Base-by-base conservation (phyloP, 1,140 invertebrate species). In the Lasaia peninsularis region DNA sequence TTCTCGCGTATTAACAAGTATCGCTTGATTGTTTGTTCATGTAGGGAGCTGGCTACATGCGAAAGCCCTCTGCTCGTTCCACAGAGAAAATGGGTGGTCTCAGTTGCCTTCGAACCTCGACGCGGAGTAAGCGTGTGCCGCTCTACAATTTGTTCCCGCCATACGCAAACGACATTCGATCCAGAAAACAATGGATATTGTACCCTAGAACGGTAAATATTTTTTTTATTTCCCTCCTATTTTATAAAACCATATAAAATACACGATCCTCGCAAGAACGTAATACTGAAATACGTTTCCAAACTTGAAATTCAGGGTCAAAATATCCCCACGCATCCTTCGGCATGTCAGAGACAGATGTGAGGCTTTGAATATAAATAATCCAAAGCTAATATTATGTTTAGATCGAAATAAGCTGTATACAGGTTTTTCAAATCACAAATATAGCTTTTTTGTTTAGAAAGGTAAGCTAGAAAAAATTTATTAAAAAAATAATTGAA, bases 151-250 rank as follows among this genome's bases (percentile, higher is more conserved):
- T 24, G 18, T 78, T 76, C 71, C 73, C 66, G 71, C 73, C 65
- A 53, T 67, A 62, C 70, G 64, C 55, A 64, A 62, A 63, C 40
- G 14, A 58, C 35, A 8, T 52, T 24, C 51, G 37, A 12, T 40
- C 33, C 51, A 63, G 57, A 58, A 64, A 73, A 80, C 71, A 81
- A 84, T 84, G 80, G 73, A 73, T 56, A 64, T 69, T 63, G 69
- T 71, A 70, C 71, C 72, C 69, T 60, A 62, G 53, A 66, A 66
- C 77, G 79, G 79, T 80, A 80, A 28, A 73, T 56, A 37, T 59
- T 62, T 56, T 64, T 60, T 53, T 56, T 33, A 52, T 52, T 50
- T 57, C 56, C 16, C 48, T 44, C 16, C 31, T 52, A 32, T 9
- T 37, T 48, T 59, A 0, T 7, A 18, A 4, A 28, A 11, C 0